These are phyloP conservation scores for Bedellia somnulentella DNA, from an alignment of 2,888 invertebrate genomes.

Conservation along the genomic window DNA sequence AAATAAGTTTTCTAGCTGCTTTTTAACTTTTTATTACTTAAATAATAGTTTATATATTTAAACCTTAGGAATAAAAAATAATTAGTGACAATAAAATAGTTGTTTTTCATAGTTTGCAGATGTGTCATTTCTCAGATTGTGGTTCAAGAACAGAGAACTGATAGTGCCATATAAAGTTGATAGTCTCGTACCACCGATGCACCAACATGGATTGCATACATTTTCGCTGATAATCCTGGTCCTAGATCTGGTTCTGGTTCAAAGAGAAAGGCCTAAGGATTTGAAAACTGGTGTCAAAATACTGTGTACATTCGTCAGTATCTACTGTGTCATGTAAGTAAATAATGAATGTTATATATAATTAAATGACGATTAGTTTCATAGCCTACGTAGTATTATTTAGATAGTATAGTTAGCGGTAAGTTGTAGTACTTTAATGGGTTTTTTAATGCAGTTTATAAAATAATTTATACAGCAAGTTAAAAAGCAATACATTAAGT, in stretches of 20 bases:
- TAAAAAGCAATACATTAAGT: no score
- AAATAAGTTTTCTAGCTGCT: background rate
- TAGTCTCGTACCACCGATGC: constrained; percentile 28
- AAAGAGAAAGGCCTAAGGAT: constrained; percentile 25
- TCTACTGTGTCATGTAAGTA: constrained; percentile 29
- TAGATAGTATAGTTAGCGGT: no score
- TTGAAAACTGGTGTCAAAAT: constrained; percentile 17
- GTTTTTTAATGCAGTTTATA: no score
- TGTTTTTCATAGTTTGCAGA: constrained; percentile 47
- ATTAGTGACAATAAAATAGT: no score
- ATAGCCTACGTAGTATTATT: no score
- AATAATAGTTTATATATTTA: no score
- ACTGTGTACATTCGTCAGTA: constrained; percentile 18
- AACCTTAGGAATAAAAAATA: no score
- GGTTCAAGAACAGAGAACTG: constrained; percentile 27
- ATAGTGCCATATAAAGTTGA: constrained; percentile 27
- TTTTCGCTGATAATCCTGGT: constrained; percentile 26
- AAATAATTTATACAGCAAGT: no score
- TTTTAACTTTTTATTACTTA: background rate
- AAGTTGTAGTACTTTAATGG: no score
- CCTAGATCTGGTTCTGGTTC: constrained; percentile 28
- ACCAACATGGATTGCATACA: constrained; percentile 42
- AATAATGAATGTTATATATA: constrained; percentile 3
- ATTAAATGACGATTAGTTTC: constrained; percentile 4
- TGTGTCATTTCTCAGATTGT: constrained; percentile 39